Evolutionary conservation across 1,140 invertebrate genomes (phyloP), one percentile per base, ranked within the genome.

Genomic region (Philopotamus ludificatus): DNA sequence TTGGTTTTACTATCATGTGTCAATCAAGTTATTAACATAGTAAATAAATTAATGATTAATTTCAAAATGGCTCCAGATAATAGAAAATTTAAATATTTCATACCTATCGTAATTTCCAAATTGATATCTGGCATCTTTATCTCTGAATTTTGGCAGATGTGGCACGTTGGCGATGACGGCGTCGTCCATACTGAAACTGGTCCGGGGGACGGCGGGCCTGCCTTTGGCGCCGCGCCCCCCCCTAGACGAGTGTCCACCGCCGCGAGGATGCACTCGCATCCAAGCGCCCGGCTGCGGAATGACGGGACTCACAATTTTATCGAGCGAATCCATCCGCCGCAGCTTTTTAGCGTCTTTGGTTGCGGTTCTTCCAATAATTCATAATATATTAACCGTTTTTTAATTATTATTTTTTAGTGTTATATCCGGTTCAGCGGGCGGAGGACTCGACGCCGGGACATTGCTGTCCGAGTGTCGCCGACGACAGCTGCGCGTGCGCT

Each of bases 41-140:
- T n/a, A n/a, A n/a, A n/a, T n/a, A n/a, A n/a, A n/a, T n/a, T n/a
- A n/a, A n/a, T n/a, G n/a, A n/a, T n/a, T n/a, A n/a, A n/a, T n/a
- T n/a, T n/a, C n/a, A n/a, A n/a, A n/a, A n/a, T n/a, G n/a, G n/a
- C n/a, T n/a, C n/a, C n/a, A n/a, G n/a, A n/a, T n/a, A n/a, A n/a
- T n/a, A n/a, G n/a, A n/a, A n/a, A n/a, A n/a, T n/a, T n/a, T n/a
- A n/a, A n/a, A n/a, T n/a, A 7, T 12, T 60, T 58, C 63, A 74
- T 75, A 87, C 85, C 93, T 88, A 75, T 94, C 92, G 77, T 97
- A 98, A 79, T 99, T 98, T 42, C 96, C 96, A 84, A 92, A 96
- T 63, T 93, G 90, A 79, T 94, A 98, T 72, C 84, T 83, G 51
- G 85, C 82, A 74, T 91, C 87, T 76, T 89, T 89, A 3, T 84